Percentiles rank a stretch among this genome's conserved stretches.
phyloP scores from a whole-genome alignment of 1,140 invertebrate species.

The Drosophila ambigua region DNA sequence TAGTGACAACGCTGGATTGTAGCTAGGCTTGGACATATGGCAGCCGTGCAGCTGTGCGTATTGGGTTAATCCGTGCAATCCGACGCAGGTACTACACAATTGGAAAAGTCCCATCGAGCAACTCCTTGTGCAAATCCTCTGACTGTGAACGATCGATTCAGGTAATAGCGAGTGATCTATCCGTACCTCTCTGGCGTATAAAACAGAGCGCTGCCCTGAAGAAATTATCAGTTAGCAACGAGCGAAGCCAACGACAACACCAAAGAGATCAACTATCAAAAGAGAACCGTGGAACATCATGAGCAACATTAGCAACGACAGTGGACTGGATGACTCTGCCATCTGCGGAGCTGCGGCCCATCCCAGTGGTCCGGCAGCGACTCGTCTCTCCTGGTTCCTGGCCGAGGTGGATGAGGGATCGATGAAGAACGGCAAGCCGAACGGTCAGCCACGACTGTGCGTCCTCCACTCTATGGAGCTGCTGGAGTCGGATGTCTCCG shows the following conservation, averaged over 20 bases:
- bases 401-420: conserved; percentile 70
- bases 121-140: neutral
- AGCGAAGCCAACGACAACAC: conserved; percentile 10
- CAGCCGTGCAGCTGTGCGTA: conserved; percentile 32
- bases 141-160: neutral
- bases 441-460: conserved; percentile 41
- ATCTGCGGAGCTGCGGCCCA: conserved; percentile 23
- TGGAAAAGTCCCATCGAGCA: conserved; percentile 20
- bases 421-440: conserved; percentile 35
- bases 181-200: conserved; percentile 19
- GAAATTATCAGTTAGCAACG: conserved; percentile 36
- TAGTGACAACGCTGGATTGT: no score
- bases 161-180: neutral
- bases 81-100: conserved; percentile 42
- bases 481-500: conserved; percentile 58
- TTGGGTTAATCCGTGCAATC: conserved; percentile 35
- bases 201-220: conserved; percentile 11
- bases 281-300: conserved; percentile 14
- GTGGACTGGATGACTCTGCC: conserved; percentile 59
- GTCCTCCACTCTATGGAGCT: conserved; percentile 74
- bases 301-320: conserved; percentile 64
- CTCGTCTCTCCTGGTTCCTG: conserved; percentile 75
- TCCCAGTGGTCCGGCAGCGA: conserved; percentile 29
- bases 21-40: neutral
- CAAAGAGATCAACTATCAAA: neutral